Conservation (phyloP, 2,113 vertebrate species). For the Strigops habroptila region DNA sequence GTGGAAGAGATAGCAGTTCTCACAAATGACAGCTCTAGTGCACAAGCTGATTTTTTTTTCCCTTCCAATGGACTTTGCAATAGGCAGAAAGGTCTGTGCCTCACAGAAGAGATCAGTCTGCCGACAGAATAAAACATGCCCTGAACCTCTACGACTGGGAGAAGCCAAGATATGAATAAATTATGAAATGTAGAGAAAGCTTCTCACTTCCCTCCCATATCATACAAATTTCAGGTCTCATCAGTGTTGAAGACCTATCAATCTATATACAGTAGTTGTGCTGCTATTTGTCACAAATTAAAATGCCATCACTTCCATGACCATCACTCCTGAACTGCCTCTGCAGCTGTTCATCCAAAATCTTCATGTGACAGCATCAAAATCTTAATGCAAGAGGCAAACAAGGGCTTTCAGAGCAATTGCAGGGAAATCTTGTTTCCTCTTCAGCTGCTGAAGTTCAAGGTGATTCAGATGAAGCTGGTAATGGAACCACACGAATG, state of each 20-base stretch:
- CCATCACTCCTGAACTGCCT: not conserved
- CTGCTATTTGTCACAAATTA: not conserved
- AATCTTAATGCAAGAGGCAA: not conserved
- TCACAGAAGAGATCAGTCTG: not conserved
- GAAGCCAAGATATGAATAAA: not conserved
- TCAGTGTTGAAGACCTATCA: not conserved
- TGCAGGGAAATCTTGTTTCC: not conserved
- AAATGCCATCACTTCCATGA: not conserved
- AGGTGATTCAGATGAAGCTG: slow-evolving; percentile 40
- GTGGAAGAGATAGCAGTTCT: not conserved
- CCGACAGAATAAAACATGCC: not conserved
- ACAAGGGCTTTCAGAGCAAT: not conserved
- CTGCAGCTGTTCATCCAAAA: not conserved
- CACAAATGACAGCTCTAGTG: not conserved
- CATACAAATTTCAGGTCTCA: not conserved
- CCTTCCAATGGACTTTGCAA: not conserved
- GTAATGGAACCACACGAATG: not conserved
- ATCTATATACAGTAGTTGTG: not conserved
- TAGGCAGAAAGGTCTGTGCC: not conserved
- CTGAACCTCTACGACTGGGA: not conserved
- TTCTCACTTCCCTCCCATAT: not conserved
- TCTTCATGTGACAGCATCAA: not conserved
- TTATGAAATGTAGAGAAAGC: not conserved
- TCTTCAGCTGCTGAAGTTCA: not conserved
- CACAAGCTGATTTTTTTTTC: not conserved